These are phyloP conservation scores for Planiliza haematocheilus DNA, from an alignment of 2,113 vertebrate genomes.

Conservation along the genomic window DNA sequence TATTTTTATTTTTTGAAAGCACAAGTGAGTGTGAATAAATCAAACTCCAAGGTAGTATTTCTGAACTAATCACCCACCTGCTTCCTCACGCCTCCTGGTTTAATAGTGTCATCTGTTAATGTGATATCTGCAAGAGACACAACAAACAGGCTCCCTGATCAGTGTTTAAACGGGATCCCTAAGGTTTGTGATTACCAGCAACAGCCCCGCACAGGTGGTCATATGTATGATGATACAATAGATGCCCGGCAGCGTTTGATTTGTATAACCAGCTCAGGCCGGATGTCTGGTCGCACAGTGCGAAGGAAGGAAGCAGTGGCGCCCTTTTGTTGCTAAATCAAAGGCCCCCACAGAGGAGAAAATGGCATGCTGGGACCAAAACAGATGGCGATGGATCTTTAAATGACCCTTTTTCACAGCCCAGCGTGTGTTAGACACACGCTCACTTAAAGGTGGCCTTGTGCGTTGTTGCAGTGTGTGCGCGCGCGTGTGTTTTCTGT, in stretches of 20 bases:
- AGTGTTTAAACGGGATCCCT: conserved; percentile 38
- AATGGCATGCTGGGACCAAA: conserved; percentile 65
- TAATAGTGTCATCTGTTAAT: conserved; percentile 2
- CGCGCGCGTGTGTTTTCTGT: conserved; percentile 16
- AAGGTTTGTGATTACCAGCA: conserved; percentile 48
- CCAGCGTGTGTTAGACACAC: conserved; percentile 57
- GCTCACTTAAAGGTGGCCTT: conserved; percentile 52
- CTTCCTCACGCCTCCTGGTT: conserved; percentile 1
- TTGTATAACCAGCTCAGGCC: conserved; percentile 47
- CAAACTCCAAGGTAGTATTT: neutral
- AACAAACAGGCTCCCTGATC: conserved; percentile 19
- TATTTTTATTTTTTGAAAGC: neutral
- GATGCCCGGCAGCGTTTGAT: conserved; percentile 52
- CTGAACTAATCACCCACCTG: neutral
- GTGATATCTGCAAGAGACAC: conserved; percentile 8
- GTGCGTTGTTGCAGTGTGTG: neutral
- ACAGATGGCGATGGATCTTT: conserved; percentile 72
- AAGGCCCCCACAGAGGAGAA: conserved; percentile 62
- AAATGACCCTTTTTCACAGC: conserved; percentile 71
- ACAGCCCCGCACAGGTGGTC: conserved; percentile 43
- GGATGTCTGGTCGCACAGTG: conserved; percentile 57
- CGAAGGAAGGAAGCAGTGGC: conserved; percentile 42
- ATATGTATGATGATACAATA: conserved; percentile 44
- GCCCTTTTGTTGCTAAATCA: conserved; percentile 64
- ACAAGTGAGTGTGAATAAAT: neutral